Conservation (phyloP, 92 coral and sea anemone genomes). For the Scolanthus callimorphus region DNA sequence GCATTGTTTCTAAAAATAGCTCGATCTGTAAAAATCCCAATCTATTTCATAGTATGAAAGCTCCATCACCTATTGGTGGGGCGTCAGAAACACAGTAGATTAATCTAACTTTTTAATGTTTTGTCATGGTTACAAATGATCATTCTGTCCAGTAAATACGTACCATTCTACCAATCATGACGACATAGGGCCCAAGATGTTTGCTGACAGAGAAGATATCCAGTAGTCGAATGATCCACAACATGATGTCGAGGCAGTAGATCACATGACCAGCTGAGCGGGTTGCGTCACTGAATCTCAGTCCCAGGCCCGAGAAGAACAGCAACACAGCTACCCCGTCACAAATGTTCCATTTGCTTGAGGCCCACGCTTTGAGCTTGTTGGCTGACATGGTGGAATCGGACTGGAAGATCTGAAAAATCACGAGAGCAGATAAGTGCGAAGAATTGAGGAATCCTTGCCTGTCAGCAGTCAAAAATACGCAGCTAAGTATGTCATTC, state of each 20-base stretch:
- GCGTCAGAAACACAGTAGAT: too few species aligned
- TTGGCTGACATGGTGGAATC: conserved; percentile 43
- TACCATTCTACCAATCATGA: conserved; percentile 89
- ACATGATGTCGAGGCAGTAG: conserved; percentile 83
- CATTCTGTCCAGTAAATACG: too few species aligned
- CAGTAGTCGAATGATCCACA: conserved; percentile 83
- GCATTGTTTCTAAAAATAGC: too few species aligned
- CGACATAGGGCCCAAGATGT: conserved; percentile 86
- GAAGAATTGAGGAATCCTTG: too few species aligned
- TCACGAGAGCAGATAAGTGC: too few species aligned
- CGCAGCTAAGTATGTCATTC: too few species aligned
- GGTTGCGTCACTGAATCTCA: conserved; percentile 63
- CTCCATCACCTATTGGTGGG: too few species aligned
- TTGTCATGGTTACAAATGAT: too few species aligned
- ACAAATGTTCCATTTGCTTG: conserved; percentile 84
- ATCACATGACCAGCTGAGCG: conserved; percentile 79
- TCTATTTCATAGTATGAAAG: too few species aligned
- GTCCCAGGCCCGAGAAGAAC: conserved; percentile 73
- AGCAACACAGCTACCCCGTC: conserved; percentile 78
- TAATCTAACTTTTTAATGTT: too few species aligned
- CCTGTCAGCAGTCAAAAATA: too few species aligned
- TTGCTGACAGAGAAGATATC: conserved; percentile 86
- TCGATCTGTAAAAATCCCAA: too few species aligned
- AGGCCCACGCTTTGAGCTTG: conserved; percentile 75
- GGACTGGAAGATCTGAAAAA: conserved; percentile 66